These are phyloP conservation scores for Ptychobarbus kaznakovi DNA, from an alignment of 2,797 vertebrate species.

Conservation along the genomic window DNA sequence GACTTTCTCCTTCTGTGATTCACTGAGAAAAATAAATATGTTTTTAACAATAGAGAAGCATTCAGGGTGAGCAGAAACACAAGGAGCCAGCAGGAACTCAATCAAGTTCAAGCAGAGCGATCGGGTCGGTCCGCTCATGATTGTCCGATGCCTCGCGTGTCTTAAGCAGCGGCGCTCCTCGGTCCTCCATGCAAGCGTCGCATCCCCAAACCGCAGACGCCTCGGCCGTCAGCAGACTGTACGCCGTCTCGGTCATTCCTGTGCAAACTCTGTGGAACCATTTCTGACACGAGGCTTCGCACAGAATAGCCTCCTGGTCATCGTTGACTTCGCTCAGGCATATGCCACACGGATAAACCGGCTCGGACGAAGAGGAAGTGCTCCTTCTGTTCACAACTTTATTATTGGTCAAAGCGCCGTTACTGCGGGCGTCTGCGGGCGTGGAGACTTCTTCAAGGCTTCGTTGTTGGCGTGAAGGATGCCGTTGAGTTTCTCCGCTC, in stretches of 20 bases:
- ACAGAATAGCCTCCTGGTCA: slow-evolving; percentile 85
- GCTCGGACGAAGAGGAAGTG: slow-evolving; percentile 72
- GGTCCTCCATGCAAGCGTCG: slow-evolving; percentile 84
- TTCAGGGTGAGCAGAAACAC: not conserved
- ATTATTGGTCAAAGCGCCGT: slow-evolving; percentile 56
- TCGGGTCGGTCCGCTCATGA: slow-evolving; percentile 7
- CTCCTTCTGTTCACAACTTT: slow-evolving; percentile 71
- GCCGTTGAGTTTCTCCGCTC: slow-evolving; percentile 74
- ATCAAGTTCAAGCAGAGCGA: not conserved
- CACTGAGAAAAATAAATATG: not conserved
- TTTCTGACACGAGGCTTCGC: slow-evolving; percentile 86
- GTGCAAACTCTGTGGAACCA: slow-evolving; percentile 88
- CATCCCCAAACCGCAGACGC: slow-evolving; percentile 84
- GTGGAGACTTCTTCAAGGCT: slow-evolving; percentile 71
- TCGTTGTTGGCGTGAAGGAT: slow-evolving; percentile 72
- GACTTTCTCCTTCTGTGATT: not conserved
- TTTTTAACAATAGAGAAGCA: not conserved
- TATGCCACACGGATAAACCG: slow-evolving; percentile 81
- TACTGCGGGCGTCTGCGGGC: not conserved
- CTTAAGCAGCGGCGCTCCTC: slow-evolving; percentile 79
- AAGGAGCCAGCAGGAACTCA: not conserved
- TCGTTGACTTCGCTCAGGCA: slow-evolving; percentile 85
- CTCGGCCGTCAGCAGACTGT: slow-evolving; percentile 84
- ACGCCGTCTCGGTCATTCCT: slow-evolving; percentile 86
- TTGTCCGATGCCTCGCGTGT: slow-evolving; percentile 72